phyloP scores from a whole-genome alignment of 1,140 invertebrate genomes.

The Aphaenogaster ashmeadi region DNA sequence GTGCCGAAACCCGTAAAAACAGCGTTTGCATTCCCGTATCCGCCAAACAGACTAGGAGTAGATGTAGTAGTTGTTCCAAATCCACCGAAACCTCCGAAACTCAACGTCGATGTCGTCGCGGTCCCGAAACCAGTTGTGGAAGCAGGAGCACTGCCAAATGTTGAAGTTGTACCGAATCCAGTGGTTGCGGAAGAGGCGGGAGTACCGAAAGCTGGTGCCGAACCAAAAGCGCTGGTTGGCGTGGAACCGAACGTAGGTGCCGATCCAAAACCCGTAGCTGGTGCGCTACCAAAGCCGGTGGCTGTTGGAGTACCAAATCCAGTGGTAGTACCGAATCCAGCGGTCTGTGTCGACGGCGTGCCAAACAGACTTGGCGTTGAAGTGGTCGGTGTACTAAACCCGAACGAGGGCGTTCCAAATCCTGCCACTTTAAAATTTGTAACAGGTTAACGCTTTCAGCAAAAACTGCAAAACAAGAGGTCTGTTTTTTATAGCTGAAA shows the following conservation, averaged over 20 bases:
- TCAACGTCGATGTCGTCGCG: conserved; percentile 74
- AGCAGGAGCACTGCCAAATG: conserved; percentile 81
- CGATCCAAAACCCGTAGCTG: conserved; percentile 70
- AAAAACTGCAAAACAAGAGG: neutral
- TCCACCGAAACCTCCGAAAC: conserved; percentile 82
- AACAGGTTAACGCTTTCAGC: neutral
- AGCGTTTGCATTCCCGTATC: conserved; percentile 82
- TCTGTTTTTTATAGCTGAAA: no score
- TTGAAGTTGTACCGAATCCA: conserved; percentile 77
- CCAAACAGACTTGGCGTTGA: conserved; percentile 83
- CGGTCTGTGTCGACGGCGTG: conserved; percentile 80
- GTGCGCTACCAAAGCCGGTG: conserved; percentile 83
- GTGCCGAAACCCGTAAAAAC: conserved; percentile 86
- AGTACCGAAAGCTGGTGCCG: conserved; percentile 83
- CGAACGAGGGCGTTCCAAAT: conserved; percentile 82
- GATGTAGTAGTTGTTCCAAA: conserved; percentile 84
- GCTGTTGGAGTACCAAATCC: conserved; percentile 83
- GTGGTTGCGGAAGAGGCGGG: conserved; percentile 74
- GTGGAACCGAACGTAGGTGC: conserved; percentile 71
- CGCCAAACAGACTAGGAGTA: conserved; percentile 83
- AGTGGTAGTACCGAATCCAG: conserved; percentile 81
- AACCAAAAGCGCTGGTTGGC: conserved; percentile 71
- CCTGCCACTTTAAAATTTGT: conserved; percentile 66
- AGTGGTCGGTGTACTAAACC: conserved; percentile 81
- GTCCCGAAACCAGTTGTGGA: conserved; percentile 82